Percentiles rank a stretch among this genome's conserved stretches.
Evolutionary conservation across 2,797 vertebrate genomes (phyloP).

Genomic region (Hylomyscus alleni): DNA sequence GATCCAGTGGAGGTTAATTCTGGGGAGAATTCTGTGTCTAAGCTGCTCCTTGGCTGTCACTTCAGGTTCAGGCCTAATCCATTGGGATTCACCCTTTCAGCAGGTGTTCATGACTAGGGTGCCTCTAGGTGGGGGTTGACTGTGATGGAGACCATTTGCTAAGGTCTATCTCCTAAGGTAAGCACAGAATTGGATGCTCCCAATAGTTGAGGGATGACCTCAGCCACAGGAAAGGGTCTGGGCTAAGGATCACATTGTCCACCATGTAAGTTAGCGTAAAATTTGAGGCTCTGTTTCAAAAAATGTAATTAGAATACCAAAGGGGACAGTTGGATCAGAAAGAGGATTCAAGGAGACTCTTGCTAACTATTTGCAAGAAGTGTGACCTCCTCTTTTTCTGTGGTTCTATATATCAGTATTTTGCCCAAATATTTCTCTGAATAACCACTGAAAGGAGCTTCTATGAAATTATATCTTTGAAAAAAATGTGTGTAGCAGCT

Average conservation of each 20-base stretch:
- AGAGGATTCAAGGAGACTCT: background rate
- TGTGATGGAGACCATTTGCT: background rate
- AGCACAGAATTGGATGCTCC: background rate
- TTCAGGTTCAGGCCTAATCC: background rate
- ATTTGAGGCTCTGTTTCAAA: background rate
- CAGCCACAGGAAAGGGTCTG: background rate
- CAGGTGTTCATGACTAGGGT: background rate
- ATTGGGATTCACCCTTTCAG: background rate
- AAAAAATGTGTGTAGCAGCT: background rate
- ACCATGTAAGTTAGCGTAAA: background rate
- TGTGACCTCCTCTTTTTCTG: background rate
- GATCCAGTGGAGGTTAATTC: background rate
- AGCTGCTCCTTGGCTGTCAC: background rate
- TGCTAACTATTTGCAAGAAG: background rate
- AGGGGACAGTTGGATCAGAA: background rate
- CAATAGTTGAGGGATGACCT: fast-evolving
- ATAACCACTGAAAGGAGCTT: background rate
- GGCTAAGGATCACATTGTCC: background rate
- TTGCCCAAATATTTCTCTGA: constrained; percentile 23
- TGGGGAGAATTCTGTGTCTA: background rate
- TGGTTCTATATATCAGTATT: background rate
- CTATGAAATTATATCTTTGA: background rate
- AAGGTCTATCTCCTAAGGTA: background rate
- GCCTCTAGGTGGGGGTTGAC: background rate
- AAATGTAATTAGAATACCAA: background rate